Evolutionary conservation across 2,888 invertebrate genomes (phyloP).

Genomic region (Cylindroiulus punctatus): DNA sequence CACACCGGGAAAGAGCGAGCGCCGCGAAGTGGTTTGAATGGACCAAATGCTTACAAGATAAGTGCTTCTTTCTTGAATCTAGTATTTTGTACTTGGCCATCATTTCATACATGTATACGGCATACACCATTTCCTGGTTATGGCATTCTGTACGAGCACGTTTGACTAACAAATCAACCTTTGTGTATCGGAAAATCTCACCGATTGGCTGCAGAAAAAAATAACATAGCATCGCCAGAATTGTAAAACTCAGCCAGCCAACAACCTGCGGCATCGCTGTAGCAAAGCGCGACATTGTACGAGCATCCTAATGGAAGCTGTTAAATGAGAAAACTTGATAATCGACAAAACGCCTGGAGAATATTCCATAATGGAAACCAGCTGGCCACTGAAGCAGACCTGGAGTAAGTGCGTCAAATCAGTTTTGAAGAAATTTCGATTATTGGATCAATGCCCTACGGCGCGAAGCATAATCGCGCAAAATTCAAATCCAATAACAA

Average conservation of each 20-base stretch:
- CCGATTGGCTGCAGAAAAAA: too few relatives aligned
- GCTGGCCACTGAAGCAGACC: background rate
- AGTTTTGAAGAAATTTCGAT: background rate
- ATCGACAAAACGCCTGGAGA: background rate
- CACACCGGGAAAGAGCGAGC: too few relatives aligned
- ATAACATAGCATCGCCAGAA: too few relatives aligned
- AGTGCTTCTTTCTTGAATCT: too few relatives aligned
- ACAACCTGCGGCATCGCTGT: background rate
- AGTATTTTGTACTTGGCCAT: too few relatives aligned
- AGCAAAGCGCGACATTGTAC: background rate
- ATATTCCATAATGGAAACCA: background rate
- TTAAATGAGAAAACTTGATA: background rate
- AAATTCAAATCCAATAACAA: conserved; percentile 22
- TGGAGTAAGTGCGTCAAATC: background rate
- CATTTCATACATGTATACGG: too few relatives aligned
- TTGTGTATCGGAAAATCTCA: too few relatives aligned
- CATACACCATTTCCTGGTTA: too few relatives aligned
- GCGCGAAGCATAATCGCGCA: background rate
- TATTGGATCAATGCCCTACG: background rate
- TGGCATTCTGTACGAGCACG: too few relatives aligned
- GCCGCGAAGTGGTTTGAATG: too few relatives aligned
- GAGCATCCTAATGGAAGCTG: background rate
- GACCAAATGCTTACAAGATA: too few relatives aligned
- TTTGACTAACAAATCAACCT: too few relatives aligned
- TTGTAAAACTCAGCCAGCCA: background rate